Base-by-base conservation (phyloP, 1,140 invertebrate genomes). In the Drosophila jambulina region DNA sequence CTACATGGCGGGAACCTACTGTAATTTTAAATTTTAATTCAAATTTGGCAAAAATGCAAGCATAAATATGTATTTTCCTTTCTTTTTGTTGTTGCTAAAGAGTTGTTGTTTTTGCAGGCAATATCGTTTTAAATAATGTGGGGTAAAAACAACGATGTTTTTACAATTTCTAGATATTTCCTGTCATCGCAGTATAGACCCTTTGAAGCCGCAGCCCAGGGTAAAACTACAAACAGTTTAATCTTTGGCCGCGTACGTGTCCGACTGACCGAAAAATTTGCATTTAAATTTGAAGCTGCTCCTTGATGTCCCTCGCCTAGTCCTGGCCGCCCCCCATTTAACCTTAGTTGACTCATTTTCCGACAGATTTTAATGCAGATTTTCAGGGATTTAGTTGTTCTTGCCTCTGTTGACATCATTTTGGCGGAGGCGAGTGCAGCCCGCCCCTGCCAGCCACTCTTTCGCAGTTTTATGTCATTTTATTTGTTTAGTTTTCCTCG, bases 401-500 rank as follows among this genome's bases (percentile, higher is more conserved):
- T 27, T 34, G 51, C 13, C 65, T 15, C 42, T n/a, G 74, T 75
- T 86, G 82, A 86, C 82, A 85, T 82, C 74, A 86, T 86, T 85
- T 78, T 38, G 46, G 68, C 75, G 69, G 61, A 75, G 85, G 78
- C 67, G 48, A 78, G 74, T 79, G 69, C 43, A 53, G 27, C 27
- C 10, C 40, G 19, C 42, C n/a, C 29, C 10, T 9, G 42, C 27
- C 32, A 54, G 21, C 65, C 29, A 46, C 51, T 58, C 57, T 60
- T 61, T 53, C 40, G 32, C 58, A 60, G 54, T 43, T 68, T 64
- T 56, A 65, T 68, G 80, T 29, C 69, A 56, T 79, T 79, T 80
- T 87, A 86, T 87, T 86, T 86, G 80, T 77, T 82, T 87, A 79
- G 82, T 72, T 87, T 43, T 76, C 42, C 32, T 48, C 49, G 64